Conservation (phyloP, 1,140 invertebrate species). For the Cydia pomonella region DNA sequence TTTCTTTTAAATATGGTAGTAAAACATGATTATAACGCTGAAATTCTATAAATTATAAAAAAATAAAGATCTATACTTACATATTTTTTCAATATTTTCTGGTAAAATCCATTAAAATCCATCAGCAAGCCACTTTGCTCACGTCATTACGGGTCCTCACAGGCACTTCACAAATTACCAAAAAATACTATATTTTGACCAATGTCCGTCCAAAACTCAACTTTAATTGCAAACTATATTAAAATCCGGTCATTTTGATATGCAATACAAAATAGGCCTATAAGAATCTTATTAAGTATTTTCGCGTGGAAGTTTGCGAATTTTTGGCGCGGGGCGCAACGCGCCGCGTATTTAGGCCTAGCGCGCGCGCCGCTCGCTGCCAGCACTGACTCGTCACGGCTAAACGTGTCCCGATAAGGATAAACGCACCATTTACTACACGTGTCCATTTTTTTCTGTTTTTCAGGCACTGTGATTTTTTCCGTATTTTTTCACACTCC, state of each 20-base stretch:
- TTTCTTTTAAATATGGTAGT: background rate
- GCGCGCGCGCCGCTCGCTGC: background rate
- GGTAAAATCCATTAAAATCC: background rate
- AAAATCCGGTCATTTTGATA: slow-evolving; percentile 8
- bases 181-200: slow-evolving; percentile 5
- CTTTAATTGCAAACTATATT: background rate
- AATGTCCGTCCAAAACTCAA: slow-evolving; percentile 2
- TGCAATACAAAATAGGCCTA: slow-evolving; percentile 31
- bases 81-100: background rate
- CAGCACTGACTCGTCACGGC: background rate
- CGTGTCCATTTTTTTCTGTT: background rate
- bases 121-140: slow-evolving; percentile 4
- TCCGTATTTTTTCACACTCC: slow-evolving; percentile 12
- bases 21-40: background rate
- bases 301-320: slow-evolving; percentile 15
- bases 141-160: background rate
- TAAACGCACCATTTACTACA: slow-evolving; percentile 9
- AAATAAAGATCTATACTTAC: slow-evolving; percentile 8
- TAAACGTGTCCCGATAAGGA: background rate
- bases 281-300: slow-evolving; percentile 23
- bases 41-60: background rate
- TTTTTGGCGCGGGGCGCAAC: background rate
- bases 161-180: slow-evolving; percentile 14
- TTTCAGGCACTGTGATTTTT: slow-evolving; percentile 17
- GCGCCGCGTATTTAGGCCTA: slow-evolving; percentile 25